Conservation (phyloP, 2,888 invertebrate species). For the Archips xylosteana region DNA sequence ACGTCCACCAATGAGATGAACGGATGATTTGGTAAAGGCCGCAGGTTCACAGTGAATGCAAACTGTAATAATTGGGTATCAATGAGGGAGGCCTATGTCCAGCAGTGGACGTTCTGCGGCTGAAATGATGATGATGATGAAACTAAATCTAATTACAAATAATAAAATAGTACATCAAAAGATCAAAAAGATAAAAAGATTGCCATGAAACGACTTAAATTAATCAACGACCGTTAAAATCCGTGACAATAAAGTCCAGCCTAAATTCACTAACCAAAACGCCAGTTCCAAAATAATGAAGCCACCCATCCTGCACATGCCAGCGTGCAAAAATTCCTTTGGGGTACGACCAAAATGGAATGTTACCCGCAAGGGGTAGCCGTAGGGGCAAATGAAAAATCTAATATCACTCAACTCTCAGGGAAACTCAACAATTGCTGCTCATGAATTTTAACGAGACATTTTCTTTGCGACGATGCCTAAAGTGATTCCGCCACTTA, state of each 20-base stretch:
- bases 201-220: neutral
- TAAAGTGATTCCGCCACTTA: slow-evolving; percentile 62
- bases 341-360: slow-evolving; percentile 43
- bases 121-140: too few relatives aligned
- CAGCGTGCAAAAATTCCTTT: slow-evolving; percentile 28
- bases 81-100: too few relatives aligned
- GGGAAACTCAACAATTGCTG: slow-evolving; percentile 68
- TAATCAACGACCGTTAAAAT: neutral
- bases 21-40: too few relatives aligned
- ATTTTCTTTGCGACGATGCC: slow-evolving; percentile 68
- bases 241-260: neutral
- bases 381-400: slow-evolving; percentile 56
- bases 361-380: slow-evolving; percentile 44
- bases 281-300: slow-evolving; percentile 21
- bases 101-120: too few relatives aligned
- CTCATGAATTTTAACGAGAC: slow-evolving; percentile 79
- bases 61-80: too few relatives aligned
- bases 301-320: slow-evolving; percentile 5
- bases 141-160: too few relatives aligned
- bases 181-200: too few relatives aligned
- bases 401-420: slow-evolving; percentile 71
- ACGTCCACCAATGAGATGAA: too few relatives aligned
- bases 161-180: too few relatives aligned
- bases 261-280: slow-evolving; percentile 1
- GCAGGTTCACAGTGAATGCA: too few relatives aligned